A percentile compares a stretch with the other conserved stretches of the same genome.
Evolutionary conservation across 2,888 invertebrate species (phyloP).

Genomic region (Heliconius ismenius): DNA sequence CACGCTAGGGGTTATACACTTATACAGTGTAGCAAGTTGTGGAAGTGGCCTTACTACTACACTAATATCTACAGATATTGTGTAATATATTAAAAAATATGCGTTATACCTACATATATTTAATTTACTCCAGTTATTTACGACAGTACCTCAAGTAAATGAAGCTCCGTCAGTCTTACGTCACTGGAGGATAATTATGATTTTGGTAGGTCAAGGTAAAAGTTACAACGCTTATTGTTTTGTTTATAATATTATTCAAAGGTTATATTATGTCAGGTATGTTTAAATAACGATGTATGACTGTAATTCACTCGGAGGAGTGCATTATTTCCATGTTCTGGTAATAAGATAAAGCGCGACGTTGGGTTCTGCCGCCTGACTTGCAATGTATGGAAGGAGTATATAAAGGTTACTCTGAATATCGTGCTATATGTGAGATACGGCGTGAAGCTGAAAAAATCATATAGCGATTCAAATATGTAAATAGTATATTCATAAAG

Average conservation of each 20-base stretch:
- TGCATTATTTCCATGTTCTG: neutral
- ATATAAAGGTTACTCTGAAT: no score
- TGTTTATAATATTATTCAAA: neutral
- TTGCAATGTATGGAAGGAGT: neutral
- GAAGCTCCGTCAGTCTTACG: neutral
- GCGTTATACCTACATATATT: no score
- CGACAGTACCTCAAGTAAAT: constrained; percentile 1
- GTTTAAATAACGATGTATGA: no score
- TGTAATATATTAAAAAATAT: no score
- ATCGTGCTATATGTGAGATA: no score
- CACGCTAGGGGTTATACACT: no score
- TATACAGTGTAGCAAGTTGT: no score
- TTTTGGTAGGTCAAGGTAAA: constrained; percentile 14
- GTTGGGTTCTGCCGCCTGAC: neutral
- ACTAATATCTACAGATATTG: no score
- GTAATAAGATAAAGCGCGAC: neutral
- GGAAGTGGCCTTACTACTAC: no score
- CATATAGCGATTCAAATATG: no score
- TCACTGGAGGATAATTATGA: constrained; percentile 8
- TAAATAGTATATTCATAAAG: no score
- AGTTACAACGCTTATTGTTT: neutral
- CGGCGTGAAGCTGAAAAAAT: no score
- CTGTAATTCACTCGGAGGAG: neutral
- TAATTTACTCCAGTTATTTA: constrained; percentile 1
- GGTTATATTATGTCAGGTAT: neutral